Percentiles rank a stretch among this genome's conserved stretches.
Evolutionary conservation across 2,797 vertebrate species (phyloP).

Genomic region (Jordanella pulchra): DNA sequence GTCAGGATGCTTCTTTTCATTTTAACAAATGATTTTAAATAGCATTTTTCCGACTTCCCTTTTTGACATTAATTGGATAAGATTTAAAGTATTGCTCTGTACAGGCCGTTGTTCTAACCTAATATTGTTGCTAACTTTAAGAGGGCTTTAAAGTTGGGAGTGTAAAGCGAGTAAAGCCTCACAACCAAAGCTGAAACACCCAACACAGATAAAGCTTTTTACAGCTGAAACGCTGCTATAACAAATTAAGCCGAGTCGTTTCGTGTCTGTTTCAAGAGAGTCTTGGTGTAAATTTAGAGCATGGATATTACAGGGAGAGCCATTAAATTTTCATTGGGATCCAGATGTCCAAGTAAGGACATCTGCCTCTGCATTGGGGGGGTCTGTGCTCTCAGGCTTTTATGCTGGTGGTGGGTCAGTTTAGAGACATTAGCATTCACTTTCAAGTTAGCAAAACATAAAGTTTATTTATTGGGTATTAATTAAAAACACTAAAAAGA

Average conservation of each 20-base stretch:
- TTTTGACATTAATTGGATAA: too few relatives aligned
- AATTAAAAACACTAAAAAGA: slow-evolving; percentile 34
- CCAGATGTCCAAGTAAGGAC: background rate
- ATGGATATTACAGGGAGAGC: background rate
- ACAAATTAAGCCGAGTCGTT: background rate
- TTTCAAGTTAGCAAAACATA: slow-evolving; percentile 12
- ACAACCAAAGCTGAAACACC: background rate
- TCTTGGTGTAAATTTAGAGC: background rate
- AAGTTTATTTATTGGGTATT: slow-evolving; percentile 48
- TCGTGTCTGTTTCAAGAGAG: background rate
- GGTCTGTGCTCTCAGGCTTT: background rate
- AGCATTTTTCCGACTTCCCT: too few relatives aligned
- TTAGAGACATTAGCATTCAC: background rate
- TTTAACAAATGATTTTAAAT: background rate
- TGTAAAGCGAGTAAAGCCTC: background rate
- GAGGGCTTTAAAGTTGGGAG: background rate
- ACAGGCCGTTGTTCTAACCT: too few relatives aligned
- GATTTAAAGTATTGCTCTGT: too few relatives aligned
- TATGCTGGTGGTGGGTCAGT: background rate
- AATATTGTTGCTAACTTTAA: too few relatives aligned
- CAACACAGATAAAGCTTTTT: background rate
- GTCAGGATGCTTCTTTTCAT: too few relatives aligned
- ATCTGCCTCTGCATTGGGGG: background rate
- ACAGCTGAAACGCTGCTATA: background rate
- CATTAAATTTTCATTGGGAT: background rate